Evolutionary conservation across 2,797 vertebrate genomes (phyloP), one percentile per base, ranked within the genome.

Genomic region (Chloroceryle inda): DNA sequence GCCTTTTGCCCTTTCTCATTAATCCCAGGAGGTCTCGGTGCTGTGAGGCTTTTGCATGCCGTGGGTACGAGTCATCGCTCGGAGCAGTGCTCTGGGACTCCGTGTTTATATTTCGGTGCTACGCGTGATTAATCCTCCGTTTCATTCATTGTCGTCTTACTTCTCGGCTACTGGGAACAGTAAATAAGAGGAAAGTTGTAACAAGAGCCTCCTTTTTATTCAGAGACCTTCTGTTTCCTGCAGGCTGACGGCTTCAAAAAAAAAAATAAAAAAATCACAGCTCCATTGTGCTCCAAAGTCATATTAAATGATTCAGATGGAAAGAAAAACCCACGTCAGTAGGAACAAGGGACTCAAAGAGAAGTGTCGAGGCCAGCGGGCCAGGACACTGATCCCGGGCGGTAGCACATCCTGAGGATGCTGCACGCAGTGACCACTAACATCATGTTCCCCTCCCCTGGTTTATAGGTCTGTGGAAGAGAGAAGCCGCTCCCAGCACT

Each of bases 171-270:
- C 94, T 92, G 95, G 94, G 92, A 97, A 92, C 91, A 91, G 94
- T 96, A 94, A 96, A 89, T 96, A 95, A 96, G 90, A 94, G 84
- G 89, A 94, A 96, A 96, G 95, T 91, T 95, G 94, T 96, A 96
- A 94, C 87, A 89, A 87, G 96, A 97, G 92, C 84, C 92, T 96
- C 92, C 75, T 79, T 92, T 94, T 96, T 95, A 92, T 92, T 95
- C 92, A 85, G 94, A 91, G 89, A 85, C 94, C 94, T 96, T 93
- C 92, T 95, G 94, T 96, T 97, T 97, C 96, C 96, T 95, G 94
- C 92, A 93, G 75, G 85, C 88, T 97, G 92, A 78, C 7, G 0
- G 78, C 84, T 89, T 83, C 2, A 2, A 92, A 96, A 53, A 71
- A 96, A 53, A 71, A 35, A 35, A 35, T 35, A 35, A 35, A 35